Conservation (phyloP, 2,797 vertebrate genomes). For the Glyptemys insculpta region DNA sequence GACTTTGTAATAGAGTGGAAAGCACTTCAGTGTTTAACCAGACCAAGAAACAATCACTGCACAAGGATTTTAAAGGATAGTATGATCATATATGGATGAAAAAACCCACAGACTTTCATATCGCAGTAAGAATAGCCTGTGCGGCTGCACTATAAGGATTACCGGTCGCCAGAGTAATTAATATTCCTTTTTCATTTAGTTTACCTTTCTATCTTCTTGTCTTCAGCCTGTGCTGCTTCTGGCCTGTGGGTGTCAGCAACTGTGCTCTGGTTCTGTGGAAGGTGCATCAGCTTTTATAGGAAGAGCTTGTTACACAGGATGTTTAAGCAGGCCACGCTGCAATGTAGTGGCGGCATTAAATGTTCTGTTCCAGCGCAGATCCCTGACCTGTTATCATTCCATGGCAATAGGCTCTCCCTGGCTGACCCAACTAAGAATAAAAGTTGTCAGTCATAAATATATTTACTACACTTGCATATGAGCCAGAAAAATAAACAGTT, state of each 20-base stretch:
- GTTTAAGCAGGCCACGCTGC: background rate
- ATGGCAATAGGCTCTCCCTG: background rate
- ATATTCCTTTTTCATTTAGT: background rate
- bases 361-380: background rate
- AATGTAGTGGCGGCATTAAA: background rate
- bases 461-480: background rate
- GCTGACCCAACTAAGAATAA: background rate
- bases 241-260: background rate
- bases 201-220: background rate
- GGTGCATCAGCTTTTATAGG: background rate
- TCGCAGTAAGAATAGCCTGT: background rate
- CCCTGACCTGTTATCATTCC: background rate
- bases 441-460: background rate
- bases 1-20: background rate
- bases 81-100: background rate
- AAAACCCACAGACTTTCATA: background rate
- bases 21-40: background rate
- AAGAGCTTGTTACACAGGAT: background rate
- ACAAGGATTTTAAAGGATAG: background rate
- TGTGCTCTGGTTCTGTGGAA: background rate
- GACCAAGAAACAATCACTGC: background rate
- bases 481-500: background rate
- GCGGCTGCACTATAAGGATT: background rate
- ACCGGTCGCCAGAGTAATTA: background rate
- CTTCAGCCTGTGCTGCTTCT: background rate